Base-by-base conservation (phyloP, 2,888 invertebrate genomes). In the Philereme transversata region DNA sequence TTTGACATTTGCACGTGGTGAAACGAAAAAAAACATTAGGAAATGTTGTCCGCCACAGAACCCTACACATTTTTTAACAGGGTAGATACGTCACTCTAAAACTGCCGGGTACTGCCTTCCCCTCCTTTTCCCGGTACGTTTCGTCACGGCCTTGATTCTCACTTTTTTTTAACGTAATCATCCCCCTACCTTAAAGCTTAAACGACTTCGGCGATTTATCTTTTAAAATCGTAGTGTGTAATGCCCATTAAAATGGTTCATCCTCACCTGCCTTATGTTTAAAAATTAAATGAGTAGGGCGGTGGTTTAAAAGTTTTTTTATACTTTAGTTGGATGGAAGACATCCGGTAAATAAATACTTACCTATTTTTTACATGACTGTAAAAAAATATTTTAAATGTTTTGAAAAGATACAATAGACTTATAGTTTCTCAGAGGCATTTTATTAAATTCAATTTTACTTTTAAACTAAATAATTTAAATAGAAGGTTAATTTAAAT, bases 141-240 rank as follows among this genome's bases (percentile, higher is more conserved):
- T 61, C 98, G 90, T 99, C 98, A 67, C 96, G 95, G 64, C 95
- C 86, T 95, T 79, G 81, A 75, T 70, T 83, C 78, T 68, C 55
- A 66, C 80, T 78, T 22, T 22, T 22, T 22, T 22, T 80, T 79
- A 81, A 77, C 79, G 78, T 80, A 52, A 73, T 65, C 74, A 80
- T 75, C 80, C 82, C 82, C 81, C 76, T 65, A 52, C 71, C 40
- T 75, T 70, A 62, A 80, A 79, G 77, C 79, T 72, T 78, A 81
- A 82, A 78, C 80, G 83, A 80, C 79, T 81, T 77, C 75, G 81
- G 78, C 84, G 77, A 86, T 87, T 86, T 83, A 86, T 87, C 83
- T 82, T 81, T 82, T 83, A 79, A 79, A 83, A 75, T 75, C 76
- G 73, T 67, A 71, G 72, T 76, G 73, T 74, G 69, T 79, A 79